These are phyloP conservation scores for Lontra canadensis DNA, from an alignment of 2,113 vertebrate species.

Conservation along the genomic window DNA sequence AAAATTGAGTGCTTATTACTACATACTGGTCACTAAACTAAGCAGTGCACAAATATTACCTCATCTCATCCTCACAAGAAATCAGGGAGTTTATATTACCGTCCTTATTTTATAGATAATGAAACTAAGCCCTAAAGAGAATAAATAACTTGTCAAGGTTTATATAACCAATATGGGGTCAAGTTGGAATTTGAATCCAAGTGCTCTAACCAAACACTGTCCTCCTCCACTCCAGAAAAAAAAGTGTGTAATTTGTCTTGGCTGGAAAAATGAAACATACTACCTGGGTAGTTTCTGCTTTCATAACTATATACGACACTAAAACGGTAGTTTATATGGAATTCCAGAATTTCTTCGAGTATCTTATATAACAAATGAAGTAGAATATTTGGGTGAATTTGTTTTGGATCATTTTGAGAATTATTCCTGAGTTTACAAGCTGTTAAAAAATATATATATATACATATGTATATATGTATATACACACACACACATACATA, in stretches of 20 bases:
- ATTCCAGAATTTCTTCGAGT: slow-evolving; percentile 42
- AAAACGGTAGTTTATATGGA: slow-evolving; percentile 40
- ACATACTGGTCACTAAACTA: neutral
- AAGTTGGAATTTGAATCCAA: slow-evolving; percentile 47
- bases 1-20: slow-evolving; percentile 53
- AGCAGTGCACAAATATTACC: neutral
- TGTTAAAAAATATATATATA: neutral
- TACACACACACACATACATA: no score
- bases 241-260: neutral
- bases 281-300: neutral
- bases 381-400: slow-evolving; percentile 41
- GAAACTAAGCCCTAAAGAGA: slow-evolving; percentile 13
- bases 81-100: slow-evolving; percentile 2
- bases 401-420: slow-evolving; percentile 36
- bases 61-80: neutral
- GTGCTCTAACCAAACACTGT: slow-evolving; percentile 24
- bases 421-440: slow-evolving; percentile 29
- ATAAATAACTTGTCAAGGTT: slow-evolving; percentile 45
- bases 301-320: slow-evolving; percentile 42
- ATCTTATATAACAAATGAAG: slow-evolving; percentile 33
- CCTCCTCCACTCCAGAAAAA: neutral
- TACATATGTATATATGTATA: no score
- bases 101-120: slow-evolving; percentile 42
- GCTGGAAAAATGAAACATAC: slow-evolving; percentile 45
- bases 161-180: slow-evolving; percentile 15